Evolutionary conservation across 35 echinoderm and acorn worm genomes (phyloP).

Genomic region (Ophioderma brevispina): DNA sequence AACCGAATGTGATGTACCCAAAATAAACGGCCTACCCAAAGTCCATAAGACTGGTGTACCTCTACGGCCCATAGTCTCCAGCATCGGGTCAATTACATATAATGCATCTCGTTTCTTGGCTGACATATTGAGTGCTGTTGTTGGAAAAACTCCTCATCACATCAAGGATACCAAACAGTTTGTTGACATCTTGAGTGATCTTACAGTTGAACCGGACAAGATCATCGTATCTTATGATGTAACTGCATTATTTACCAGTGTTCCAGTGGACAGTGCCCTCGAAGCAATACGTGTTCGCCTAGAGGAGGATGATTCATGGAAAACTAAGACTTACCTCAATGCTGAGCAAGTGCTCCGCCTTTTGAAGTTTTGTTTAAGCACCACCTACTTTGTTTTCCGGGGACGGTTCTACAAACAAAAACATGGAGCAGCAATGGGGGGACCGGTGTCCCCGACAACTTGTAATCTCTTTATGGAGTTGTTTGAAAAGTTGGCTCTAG

Average conservation of each 20-base stretch:
- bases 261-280: neutral
- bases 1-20: conserved; percentile 4
- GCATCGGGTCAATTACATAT: conserved; percentile 13
- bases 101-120: conserved; percentile 1
- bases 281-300: neutral
- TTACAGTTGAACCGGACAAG: neutral
- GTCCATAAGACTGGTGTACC: conserved; percentile 28
- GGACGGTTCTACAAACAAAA: conserved; percentile 6
- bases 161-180: conserved; percentile 14
- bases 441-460: neutral
- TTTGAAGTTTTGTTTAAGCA: conserved; percentile 12
- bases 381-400: neutral
- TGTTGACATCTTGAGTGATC: neutral
- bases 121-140: conserved; percentile 10
- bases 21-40: conserved; percentile 22
- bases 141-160: conserved; percentile 11
- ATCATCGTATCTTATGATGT: neutral
- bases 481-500: neutral
- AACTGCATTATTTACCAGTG: neutral
- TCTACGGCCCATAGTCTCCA: conserved; percentile 28
- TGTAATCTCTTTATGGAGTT: neutral
- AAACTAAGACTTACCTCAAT: neutral
- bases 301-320: neutral
- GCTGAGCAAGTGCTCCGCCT: neutral
- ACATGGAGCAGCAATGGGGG: neutral